Percentiles rank a stretch among this genome's conserved stretches.
These are phyloP conservation scores for Brenthis hecate DNA, from an alignment of 2,888 invertebrate genomes.

Conservation along the genomic window DNA sequence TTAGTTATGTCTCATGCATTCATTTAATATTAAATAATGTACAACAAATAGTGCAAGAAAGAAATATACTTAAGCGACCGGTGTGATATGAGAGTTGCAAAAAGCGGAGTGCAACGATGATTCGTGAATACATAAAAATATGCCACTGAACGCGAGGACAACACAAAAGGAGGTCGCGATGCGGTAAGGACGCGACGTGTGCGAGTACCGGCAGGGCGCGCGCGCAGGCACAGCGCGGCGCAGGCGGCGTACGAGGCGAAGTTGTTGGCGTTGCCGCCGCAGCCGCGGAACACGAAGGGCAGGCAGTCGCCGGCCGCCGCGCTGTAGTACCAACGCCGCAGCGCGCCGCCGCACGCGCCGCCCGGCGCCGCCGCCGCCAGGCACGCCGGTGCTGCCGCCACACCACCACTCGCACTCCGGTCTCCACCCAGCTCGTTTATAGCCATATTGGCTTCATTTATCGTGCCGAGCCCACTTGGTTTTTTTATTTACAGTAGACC, in stretches of 20 bases:
- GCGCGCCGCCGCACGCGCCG: constrained; percentile 50
- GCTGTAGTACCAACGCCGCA: constrained; percentile 89
- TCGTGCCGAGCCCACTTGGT: too few relatives aligned
- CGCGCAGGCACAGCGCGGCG: constrained; percentile 59
- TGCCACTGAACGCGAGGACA: not conserved
- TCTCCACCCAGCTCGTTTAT: not conserved
- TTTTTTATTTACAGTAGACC: too few relatives aligned
- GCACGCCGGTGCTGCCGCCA: constrained; percentile 62
- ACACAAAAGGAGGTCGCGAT: not conserved
- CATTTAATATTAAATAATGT: too few relatives aligned
- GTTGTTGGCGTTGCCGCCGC: constrained; percentile 93
- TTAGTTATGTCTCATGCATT: too few relatives aligned
- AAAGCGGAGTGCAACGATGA: too few relatives aligned
- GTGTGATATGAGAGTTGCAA: too few relatives aligned
- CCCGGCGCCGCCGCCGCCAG: constrained; percentile 57
- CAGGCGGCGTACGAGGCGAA: constrained; percentile 89
- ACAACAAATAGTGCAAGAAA: too few relatives aligned
- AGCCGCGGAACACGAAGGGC: constrained; percentile 92
- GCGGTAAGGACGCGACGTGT: not conserved
- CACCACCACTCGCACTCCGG: constrained; percentile 37
- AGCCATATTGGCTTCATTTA: too few relatives aligned
- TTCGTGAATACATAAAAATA: not conserved
- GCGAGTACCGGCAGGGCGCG: constrained; percentile 10
- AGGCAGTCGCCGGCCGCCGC: constrained; percentile 86
- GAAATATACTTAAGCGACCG: too few relatives aligned